phyloP scores from a whole-genome alignment of 2,113 vertebrate species.

The Papio anubis region DNA sequence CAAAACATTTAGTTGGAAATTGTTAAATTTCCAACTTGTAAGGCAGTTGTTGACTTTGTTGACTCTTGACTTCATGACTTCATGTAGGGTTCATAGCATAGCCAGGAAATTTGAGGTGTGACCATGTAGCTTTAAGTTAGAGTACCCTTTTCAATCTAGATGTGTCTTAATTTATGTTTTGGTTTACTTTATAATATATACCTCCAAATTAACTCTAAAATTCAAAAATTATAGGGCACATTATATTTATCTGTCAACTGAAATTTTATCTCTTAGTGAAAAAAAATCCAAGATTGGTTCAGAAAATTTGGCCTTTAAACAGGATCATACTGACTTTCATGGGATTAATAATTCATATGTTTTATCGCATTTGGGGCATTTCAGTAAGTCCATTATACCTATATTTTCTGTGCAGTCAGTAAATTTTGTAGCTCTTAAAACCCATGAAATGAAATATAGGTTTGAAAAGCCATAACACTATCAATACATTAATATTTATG shows the following conservation, averaged over 20 bases:
- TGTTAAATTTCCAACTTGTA: no score
- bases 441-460: slow-evolving; percentile 83
- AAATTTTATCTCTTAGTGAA: slow-evolving; percentile 42
- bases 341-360: slow-evolving; percentile 86
- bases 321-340: slow-evolving; percentile 64
- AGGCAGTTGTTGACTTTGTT: background rate
- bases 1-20: background rate
- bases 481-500: slow-evolving; percentile 88
- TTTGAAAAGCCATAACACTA: slow-evolving; percentile 82
- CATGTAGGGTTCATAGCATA: slow-evolving; percentile 15
- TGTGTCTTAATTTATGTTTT: slow-evolving; percentile 29
- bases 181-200: slow-evolving; percentile 45
- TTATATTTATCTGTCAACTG: background rate
- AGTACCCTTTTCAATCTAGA: slow-evolving; percentile 29
- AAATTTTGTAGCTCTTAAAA: slow-evolving; percentile 86
- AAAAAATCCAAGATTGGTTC: background rate
- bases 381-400: slow-evolving; percentile 83
- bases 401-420: slow-evolving; percentile 84
- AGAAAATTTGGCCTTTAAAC: slow-evolving; percentile 73
- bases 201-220: slow-evolving; percentile 47
- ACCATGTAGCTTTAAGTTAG: slow-evolving; percentile 26
- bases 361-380: slow-evolving; percentile 82
- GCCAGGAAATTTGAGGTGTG: background rate
- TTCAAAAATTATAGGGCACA: background rate
- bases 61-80: background rate